Conservation (phyloP, 2,888 invertebrate species). For the Troides aeacus region DNA sequence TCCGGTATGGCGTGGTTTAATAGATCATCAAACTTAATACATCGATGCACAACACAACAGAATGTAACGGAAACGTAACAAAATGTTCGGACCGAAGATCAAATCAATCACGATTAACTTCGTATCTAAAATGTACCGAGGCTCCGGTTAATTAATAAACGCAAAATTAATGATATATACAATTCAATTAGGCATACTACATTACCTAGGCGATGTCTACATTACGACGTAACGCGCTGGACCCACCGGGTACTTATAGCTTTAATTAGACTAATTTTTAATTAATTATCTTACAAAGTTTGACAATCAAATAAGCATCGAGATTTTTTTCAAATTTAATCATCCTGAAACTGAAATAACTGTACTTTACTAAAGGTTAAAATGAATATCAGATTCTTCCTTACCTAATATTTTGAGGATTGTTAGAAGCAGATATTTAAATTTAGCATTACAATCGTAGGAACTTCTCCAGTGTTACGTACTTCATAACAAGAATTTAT, state of each 20-base stretch:
- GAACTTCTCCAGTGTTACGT: conserved; percentile 21
- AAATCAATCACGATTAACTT: not conserved
- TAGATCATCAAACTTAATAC: not conserved
- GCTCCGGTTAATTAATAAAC: not conserved
- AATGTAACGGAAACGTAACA: not conserved
- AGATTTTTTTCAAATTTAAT: not conserved
- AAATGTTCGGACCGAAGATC: not conserved
- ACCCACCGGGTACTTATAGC: conserved; percentile 53
- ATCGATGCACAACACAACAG: not conserved
- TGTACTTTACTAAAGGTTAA: not conserved
- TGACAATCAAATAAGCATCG: conserved; percentile 20
- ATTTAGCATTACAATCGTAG: conserved; percentile 27
- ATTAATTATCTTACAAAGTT: conserved; percentile 32
- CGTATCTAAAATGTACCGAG: not conserved
- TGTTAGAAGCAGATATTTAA: conserved; percentile 24
- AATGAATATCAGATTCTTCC: not conserved
- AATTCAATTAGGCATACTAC: conserved; percentile 32
- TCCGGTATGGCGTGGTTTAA: not conserved
- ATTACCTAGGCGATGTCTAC: conserved; percentile 50
- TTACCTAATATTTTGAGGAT: conserved; percentile 3
- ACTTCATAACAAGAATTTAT: conserved; percentile 2
- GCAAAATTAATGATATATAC: conserved; percentile 1
- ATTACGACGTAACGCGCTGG: conserved; percentile 45
- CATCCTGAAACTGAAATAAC: conserved; percentile 7
- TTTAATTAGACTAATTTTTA: conserved; percentile 31